Conservation (phyloP, 2,888 invertebrate genomes). For the Meteorus colon region DNA sequence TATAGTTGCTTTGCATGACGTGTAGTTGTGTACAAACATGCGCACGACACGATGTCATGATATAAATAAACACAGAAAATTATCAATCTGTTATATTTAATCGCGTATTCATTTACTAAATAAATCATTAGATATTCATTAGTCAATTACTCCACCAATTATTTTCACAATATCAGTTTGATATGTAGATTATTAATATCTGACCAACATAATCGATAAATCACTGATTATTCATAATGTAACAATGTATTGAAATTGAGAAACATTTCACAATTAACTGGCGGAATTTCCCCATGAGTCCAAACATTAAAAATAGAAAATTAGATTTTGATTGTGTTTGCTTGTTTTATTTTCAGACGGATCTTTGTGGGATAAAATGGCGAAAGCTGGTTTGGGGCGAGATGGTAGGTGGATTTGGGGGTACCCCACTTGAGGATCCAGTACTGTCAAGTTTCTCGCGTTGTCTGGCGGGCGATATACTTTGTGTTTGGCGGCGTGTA, state of each 20-base stretch:
- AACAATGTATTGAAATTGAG: too few relatives aligned
- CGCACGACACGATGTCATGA: neutral
- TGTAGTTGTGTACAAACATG: neutral
- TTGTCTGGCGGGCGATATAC: conserved; percentile 93
- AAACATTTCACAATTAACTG: too few relatives aligned
- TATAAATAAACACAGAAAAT: neutral
- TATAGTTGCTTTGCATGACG: neutral
- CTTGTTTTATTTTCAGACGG: conserved; percentile 82
- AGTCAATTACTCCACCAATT: too few relatives aligned
- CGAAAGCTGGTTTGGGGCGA: conserved; percentile 93
- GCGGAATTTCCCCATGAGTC: too few relatives aligned
- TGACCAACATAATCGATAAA: too few relatives aligned
- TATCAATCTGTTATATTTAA: too few relatives aligned
- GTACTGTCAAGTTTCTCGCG: conserved; percentile 92
- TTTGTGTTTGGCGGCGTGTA: conserved; percentile 98
- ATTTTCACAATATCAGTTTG: too few relatives aligned
- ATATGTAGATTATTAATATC: too few relatives aligned
- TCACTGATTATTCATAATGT: too few relatives aligned
- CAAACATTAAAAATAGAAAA: neutral
- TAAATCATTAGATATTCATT: too few relatives aligned
- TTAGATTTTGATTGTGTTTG: conserved; percentile 4
- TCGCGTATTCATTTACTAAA: too few relatives aligned
- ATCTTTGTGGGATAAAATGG: conserved; percentile 99
- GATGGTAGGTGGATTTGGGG: conserved; percentile 74
- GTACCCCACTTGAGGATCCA: conserved; percentile 88